A percentile compares a stretch with the other conserved stretches of the same genome.
Evolutionary conservation across 2,113 vertebrate genomes (phyloP).

Genomic region (Stictonetta naevosa): DNA sequence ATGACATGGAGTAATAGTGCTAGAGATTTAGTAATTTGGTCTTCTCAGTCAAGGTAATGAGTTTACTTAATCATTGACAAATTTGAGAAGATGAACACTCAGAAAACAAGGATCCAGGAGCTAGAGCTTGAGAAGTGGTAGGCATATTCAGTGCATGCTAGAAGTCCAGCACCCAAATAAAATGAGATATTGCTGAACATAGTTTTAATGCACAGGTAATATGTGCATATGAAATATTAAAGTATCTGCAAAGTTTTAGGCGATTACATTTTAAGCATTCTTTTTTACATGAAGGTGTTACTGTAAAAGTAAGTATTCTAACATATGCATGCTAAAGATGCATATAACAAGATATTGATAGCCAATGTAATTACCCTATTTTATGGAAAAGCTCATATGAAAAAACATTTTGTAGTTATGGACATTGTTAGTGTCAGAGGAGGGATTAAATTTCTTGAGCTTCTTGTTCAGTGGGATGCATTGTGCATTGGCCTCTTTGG

Average conservation of each 20-base stretch:
- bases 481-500: not conserved
- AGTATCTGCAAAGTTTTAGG: not conserved
- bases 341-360: not conserved
- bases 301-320: not conserved
- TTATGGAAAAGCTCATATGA: not conserved
- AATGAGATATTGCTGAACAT: not conserved
- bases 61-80: not conserved
- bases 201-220: not conserved
- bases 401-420: not conserved
- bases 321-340: not conserved
- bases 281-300: not conserved
- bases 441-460: not conserved
- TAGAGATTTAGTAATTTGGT: not conserved
- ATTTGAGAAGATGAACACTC: not conserved
- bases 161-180: not conserved
- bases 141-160: not conserved
- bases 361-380: not conserved
- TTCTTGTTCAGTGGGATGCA: accelerated
- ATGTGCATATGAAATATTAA: accelerated
- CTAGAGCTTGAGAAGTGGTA: accelerated
- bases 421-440: not conserved
- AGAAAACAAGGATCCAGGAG: not conserved
- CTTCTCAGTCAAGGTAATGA: not conserved
- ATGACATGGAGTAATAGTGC: not conserved
- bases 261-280: not conserved